These are phyloP conservation scores for Lycodopsis pacificus DNA, from an alignment of 2,797 vertebrate genomes.

Conservation along the genomic window DNA sequence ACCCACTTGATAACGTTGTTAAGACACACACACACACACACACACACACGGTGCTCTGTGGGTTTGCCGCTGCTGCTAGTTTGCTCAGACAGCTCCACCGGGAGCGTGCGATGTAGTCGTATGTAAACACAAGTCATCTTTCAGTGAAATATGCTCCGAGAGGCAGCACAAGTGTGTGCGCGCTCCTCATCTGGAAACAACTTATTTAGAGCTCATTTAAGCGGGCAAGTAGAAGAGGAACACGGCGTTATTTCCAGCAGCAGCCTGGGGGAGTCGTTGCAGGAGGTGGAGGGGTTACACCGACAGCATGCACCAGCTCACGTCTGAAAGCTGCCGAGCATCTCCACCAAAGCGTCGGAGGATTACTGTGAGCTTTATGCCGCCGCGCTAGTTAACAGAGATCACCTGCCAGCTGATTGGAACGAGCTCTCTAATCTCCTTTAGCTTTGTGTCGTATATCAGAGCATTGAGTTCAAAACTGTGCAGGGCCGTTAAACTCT, in stretches of 20 bases:
- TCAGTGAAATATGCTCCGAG: constrained; percentile 53
- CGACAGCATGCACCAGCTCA: constrained; percentile 27
- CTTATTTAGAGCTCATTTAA: constrained; percentile 52
- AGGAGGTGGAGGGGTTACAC: constrained; percentile 43
- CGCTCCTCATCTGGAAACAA: constrained; percentile 28
- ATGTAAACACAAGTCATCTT: constrained; percentile 76
- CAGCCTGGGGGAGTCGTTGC: constrained; percentile 41
- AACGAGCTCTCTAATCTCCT: constrained; percentile 35
- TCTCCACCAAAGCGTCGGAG: constrained; percentile 22
- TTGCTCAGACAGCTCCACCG: constrained; percentile 65
- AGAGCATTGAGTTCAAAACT: constrained; percentile 42
- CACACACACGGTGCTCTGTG: constrained; percentile 44
- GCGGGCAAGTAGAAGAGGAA: constrained; percentile 43
- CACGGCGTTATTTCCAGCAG: constrained; percentile 50
- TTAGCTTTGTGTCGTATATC: constrained; percentile 21
- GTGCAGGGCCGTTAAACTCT: constrained; percentile 55
- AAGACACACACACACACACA: constrained; percentile 60
- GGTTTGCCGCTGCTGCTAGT: constrained; percentile 61
- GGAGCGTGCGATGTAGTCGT: constrained; percentile 54
- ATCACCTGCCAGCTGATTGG: constrained; percentile 47
- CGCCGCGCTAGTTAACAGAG: constrained; percentile 18
- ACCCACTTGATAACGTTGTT: constrained; percentile 62
- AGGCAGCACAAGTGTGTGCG: constrained; percentile 24
- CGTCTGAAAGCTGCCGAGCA: constrained; percentile 13
- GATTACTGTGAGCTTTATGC: constrained; percentile 22